phyloP scores from a whole-genome alignment of 2,113 vertebrate genomes.

The Hippopotamus amphibius region DNA sequence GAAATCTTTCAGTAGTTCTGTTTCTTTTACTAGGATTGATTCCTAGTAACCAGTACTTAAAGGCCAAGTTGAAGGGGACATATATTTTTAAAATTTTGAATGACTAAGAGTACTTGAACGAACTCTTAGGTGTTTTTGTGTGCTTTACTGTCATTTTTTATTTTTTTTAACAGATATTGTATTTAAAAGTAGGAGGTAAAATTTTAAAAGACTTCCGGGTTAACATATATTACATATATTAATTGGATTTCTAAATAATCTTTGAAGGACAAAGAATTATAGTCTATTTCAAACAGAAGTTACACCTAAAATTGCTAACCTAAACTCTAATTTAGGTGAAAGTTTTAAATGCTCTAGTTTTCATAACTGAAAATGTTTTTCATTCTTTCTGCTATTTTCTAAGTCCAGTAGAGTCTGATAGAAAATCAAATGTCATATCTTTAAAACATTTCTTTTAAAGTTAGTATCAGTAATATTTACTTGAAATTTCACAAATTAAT shows the following conservation, averaged over 20 bases:
- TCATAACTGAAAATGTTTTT: not conserved
- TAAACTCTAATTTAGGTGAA: not conserved
- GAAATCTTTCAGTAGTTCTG: not conserved
- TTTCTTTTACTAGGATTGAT: not conserved
- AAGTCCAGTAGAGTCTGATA: not conserved
- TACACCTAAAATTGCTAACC: not conserved
- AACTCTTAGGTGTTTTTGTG: not conserved
- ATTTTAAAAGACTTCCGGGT: not conserved
- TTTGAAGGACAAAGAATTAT: not conserved
- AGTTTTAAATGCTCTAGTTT: conserved; percentile 2
- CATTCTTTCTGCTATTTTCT: not conserved
- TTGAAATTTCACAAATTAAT: not conserved
- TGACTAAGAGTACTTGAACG: not conserved
- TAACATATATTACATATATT: not conserved
- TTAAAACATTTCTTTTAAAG: not conserved
- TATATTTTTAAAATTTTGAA: not conserved
- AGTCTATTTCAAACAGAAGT: not conserved
- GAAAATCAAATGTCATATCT: not conserved
- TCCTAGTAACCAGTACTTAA: not conserved
- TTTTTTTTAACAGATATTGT: not conserved
- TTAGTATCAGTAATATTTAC: not conserved
- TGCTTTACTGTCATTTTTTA: not conserved
- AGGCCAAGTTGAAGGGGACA: not conserved
- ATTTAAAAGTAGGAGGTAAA: not conserved
- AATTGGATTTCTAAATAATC: not conserved